These are phyloP conservation scores for Dione vanillae DNA, from an alignment of 2,888 invertebrate species.

Conservation along the genomic window DNA sequence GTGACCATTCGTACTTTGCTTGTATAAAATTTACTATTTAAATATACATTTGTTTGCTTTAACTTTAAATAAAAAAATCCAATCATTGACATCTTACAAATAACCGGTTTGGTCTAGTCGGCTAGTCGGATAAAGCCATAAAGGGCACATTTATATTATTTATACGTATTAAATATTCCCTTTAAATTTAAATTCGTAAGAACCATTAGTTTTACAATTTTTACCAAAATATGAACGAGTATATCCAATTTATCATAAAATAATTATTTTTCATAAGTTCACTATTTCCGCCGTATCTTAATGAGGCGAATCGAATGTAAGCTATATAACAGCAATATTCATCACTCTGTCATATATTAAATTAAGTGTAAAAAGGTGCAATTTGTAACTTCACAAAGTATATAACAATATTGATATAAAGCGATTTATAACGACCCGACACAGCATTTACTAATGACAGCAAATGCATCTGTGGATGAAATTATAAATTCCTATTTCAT, in stretches of 20 bases:
- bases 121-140: no score
- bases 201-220: neutral
- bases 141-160: no score
- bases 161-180: no score
- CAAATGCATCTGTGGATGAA: no score
- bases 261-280: neutral
- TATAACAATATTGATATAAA: slow-evolving; percentile 26
- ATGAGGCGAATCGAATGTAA: slow-evolving; percentile 14
- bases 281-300: slow-evolving; percentile 8
- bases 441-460: neutral
- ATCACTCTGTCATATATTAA: slow-evolving; percentile 1
- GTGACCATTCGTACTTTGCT: no score
- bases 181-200: neutral
- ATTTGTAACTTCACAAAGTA: slow-evolving; percentile 10
- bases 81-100: no score
- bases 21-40: no score
- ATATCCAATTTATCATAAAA: neutral
- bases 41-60: no score
- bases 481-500: no score
- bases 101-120: no score
- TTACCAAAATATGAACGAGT: neutral
- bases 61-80: no score
- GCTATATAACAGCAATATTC: slow-evolving; percentile 24
- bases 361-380: slow-evolving; percentile 5
- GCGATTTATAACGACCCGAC: slow-evolving; percentile 21